phyloP scores from a whole-genome alignment of 2,888 invertebrate species.

The Saturnia pavonia region DNA sequence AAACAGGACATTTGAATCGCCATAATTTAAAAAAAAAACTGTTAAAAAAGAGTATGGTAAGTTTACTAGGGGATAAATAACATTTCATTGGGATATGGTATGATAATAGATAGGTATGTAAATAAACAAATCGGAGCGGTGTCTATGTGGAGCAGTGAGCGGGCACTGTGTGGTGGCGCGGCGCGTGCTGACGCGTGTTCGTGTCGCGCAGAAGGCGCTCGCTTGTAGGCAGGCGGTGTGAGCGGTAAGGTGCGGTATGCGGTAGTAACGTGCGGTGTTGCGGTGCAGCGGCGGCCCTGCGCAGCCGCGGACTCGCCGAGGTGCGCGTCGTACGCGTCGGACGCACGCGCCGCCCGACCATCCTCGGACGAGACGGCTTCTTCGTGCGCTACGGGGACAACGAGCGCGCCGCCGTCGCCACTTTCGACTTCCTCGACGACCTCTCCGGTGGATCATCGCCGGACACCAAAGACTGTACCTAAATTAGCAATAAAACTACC shows the following conservation, averaged over 20 bases:
- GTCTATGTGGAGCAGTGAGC: constrained; percentile 36
- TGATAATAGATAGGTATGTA: not conserved
- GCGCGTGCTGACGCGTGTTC: constrained; percentile 58
- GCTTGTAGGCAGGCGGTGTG: constrained; percentile 68
- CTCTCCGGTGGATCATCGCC: constrained; percentile 74
- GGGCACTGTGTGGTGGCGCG: constrained; percentile 40
- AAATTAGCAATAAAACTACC: constrained; percentile 33
- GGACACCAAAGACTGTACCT: constrained; percentile 74
- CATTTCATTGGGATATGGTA: not conserved
- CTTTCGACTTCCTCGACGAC: constrained; percentile 90
- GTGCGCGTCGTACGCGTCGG: constrained; percentile 73
- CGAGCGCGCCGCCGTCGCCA: constrained; percentile 89
- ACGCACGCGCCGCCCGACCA: constrained; percentile 84
- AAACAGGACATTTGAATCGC: too few species aligned
- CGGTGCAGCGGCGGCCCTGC: constrained; percentile 83
- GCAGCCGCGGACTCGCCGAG: constrained; percentile 74
- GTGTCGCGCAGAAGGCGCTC: constrained; percentile 63
- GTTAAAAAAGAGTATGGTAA: too few species aligned
- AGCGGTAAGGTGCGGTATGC: constrained; percentile 20
- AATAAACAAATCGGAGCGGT: constrained; percentile 33
- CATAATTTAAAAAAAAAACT: too few species aligned
- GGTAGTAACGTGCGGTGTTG: constrained; percentile 47
- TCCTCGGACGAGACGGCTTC: constrained; percentile 89
- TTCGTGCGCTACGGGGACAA: constrained; percentile 89
- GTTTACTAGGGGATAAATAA: not conserved